Evolutionary conservation across 2,888 invertebrate genomes (phyloP).

Genomic region (Pterostichus niger): DNA sequence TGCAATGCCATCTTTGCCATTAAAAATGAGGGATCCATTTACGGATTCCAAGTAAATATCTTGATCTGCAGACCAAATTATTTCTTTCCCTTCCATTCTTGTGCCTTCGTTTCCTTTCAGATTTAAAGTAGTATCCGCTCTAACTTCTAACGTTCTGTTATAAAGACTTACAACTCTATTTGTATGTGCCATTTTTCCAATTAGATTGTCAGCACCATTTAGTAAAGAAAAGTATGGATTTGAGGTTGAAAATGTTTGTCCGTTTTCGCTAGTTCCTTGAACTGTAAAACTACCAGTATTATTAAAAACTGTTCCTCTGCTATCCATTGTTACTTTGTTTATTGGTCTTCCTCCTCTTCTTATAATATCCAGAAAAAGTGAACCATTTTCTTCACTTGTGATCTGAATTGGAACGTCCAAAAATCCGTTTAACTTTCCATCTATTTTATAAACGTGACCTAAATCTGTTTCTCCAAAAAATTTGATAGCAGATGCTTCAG

Average conservation of each 20-base stretch:
- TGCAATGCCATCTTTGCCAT: slow-evolving; percentile 85
- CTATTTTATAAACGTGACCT: slow-evolving; percentile 87
- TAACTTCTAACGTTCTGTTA: slow-evolving; percentile 82
- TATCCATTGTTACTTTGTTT: slow-evolving; percentile 80
- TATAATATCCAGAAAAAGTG: slow-evolving; percentile 74
- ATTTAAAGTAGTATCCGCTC: slow-evolving; percentile 84
- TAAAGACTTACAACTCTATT: slow-evolving; percentile 87
- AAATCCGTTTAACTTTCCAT: slow-evolving; percentile 83
- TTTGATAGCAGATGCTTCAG: slow-evolving; percentile 86
- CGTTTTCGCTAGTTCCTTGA: slow-evolving; percentile 81
- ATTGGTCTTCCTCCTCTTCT: slow-evolving; percentile 75
- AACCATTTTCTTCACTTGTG: slow-evolving; percentile 75
- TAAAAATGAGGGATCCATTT: slow-evolving; percentile 86
- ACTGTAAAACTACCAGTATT: slow-evolving; percentile 85
- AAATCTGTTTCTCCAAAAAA: slow-evolving; percentile 89
- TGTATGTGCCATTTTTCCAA: slow-evolving; percentile 84
- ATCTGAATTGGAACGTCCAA: slow-evolving; percentile 79
- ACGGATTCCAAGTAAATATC: slow-evolving; percentile 87
- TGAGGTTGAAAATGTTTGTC: slow-evolving; percentile 86
- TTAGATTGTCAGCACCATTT: slow-evolving; percentile 82
- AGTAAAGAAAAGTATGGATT: slow-evolving; percentile 86
- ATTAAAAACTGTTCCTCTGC: slow-evolving; percentile 84
- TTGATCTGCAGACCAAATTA: slow-evolving; percentile 88
- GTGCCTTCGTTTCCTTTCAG: slow-evolving; percentile 89
- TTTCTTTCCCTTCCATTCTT: slow-evolving; percentile 84